phyloP scores from a whole-genome alignment of 2,888 invertebrate genomes.

The Dinocampus coccinellae region DNA sequence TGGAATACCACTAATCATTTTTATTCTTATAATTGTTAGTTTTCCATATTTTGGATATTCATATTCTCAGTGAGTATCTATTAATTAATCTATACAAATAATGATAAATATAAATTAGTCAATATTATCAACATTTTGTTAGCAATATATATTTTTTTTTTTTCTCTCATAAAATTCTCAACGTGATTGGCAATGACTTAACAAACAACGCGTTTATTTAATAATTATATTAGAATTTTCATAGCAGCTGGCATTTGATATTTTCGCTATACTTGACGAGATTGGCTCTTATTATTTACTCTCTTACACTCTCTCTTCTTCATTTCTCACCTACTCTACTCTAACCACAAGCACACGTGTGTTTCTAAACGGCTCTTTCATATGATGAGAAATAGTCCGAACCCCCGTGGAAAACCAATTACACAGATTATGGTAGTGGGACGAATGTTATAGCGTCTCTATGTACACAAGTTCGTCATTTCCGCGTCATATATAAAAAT shows the following conservation, averaged over 20 bases:
- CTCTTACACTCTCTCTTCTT: not conserved
- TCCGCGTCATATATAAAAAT: not conserved
- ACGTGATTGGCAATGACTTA: not conserved
- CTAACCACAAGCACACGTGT: not conserved
- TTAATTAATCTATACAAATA: not conserved
- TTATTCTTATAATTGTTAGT: conserved; percentile 50
- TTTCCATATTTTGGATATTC: conserved; percentile 58
- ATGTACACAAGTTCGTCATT: not conserved
- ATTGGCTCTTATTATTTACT: too few relatives aligned
- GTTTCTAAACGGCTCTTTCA: not conserved
- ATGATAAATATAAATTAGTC: not conserved
- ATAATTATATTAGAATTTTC: conserved; percentile 19
- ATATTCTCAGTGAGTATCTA: conserved; percentile 57
- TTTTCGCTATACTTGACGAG: not conserved
- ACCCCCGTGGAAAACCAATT: not conserved
- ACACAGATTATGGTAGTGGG: not conserved
- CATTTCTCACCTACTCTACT: not conserved
- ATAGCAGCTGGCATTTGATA: conserved; percentile 23
- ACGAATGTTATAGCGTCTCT: not conserved
- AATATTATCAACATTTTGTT: too few relatives aligned
- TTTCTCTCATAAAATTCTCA: not conserved
- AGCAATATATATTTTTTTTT: too few relatives aligned
- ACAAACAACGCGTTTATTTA: not conserved
- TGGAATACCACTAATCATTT: conserved; percentile 50
- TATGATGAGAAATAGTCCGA: not conserved